Base-by-base conservation (phyloP, 30 jellyfish, hydroid and myxozoan species). In the Chironex yamaguchii region DNA sequence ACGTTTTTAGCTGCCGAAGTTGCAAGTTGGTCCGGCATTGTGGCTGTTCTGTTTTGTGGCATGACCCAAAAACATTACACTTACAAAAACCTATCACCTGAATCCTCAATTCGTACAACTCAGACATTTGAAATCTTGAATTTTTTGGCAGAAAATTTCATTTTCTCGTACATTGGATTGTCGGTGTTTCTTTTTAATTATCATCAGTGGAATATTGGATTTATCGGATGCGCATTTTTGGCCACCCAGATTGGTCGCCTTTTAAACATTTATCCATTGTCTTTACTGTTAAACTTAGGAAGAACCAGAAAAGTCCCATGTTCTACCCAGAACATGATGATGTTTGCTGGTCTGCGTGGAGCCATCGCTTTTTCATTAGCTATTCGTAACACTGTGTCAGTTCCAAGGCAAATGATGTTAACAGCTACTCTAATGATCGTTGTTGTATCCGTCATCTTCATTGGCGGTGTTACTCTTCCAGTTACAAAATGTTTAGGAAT, bases 1-100 rank as follows among this genome's bases (percentile, higher is more conserved):
- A 96, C 99, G 32, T 96, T 91, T 69, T 65, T 96, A 26, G 97
- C 98, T 35, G 98, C 99, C 1, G 99, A 96, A 78, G 99, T 96
- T 13, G 97, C 97, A 21, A 90, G 96, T 36, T 96, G 99, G 99
- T 96, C 99, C 35, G 99, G 99, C 34, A 96, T 96, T 48, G 99
- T 96, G 3, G 99, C 99, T 22, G 98, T 96, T 20, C 67, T 96
- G 48, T 96, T 96, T 73, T 96, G 99, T 48, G 99, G 99, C 21
- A 96, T 96, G 29, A 93, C 98, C 12, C 99, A 96, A 54, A 86
- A 96, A 53, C 99, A 96, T 80, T 96, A 96, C 89, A 96, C 99
- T 14, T 87, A 96, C 66, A 85, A 90, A 78, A 96, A 96, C 52
- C 52, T 96, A 42, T 93, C 99, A n/a, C 98, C 98, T 17, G 98